These are phyloP conservation scores for Deroplatys truncata DNA, from an alignment of 2,888 invertebrate species.

Conservation along the genomic window DNA sequence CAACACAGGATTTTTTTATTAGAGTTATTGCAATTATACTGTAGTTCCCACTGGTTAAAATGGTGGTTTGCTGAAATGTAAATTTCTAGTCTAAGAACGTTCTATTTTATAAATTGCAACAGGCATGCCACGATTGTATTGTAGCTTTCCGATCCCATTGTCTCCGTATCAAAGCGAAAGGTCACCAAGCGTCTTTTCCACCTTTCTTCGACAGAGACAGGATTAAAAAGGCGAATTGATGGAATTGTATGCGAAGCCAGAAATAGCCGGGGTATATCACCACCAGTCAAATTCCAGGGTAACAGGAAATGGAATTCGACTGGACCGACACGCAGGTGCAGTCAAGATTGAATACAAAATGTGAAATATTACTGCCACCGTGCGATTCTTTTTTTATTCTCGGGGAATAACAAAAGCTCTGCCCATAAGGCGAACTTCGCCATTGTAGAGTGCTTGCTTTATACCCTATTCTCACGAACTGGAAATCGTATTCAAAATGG, in stretches of 20 bases:
- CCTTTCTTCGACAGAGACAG: neutral
- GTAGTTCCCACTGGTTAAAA: no score
- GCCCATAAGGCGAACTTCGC: no score
- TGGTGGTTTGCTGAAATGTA: no score
- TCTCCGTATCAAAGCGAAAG: no score
- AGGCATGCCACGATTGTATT: no score
- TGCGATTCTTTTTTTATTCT: neutral
- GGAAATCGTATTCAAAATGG: neutral
- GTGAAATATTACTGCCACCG: neutral
- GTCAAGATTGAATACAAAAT: neutral
- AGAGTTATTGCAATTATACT: no score
- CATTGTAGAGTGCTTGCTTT: no score
- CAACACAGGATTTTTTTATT: no score
- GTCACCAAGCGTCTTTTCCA: neutral
- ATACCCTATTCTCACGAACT: neutral
- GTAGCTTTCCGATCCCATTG: no score
- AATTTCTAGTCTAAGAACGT: no score
- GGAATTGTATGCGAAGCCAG: neutral
- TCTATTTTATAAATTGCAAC: no score
- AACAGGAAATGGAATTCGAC: neutral
- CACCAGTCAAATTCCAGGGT: neutral
- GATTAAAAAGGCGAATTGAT: neutral
- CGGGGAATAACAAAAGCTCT: neutral
- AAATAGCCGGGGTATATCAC: neutral
- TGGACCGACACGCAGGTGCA: neutral